Conservation (phyloP, 1,140 invertebrate species). For the Fopius arisanus region DNA sequence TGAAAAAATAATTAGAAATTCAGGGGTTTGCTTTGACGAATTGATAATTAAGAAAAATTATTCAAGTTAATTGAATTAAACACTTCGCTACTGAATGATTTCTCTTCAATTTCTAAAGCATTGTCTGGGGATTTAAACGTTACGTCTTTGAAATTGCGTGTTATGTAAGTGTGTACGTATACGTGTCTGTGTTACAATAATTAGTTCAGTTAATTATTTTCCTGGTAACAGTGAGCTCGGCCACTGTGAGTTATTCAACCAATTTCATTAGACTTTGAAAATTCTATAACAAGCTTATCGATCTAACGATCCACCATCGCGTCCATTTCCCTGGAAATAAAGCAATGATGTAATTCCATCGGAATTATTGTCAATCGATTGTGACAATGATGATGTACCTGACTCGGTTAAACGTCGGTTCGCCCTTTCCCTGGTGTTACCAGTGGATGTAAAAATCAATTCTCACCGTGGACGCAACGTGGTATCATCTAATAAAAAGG, state of each 20-base stretch:
- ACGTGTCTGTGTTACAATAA: conserved; percentile 1
- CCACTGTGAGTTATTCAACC: not conserved
- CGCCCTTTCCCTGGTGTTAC: not conserved
- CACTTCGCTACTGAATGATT: no score
- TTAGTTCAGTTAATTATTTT: not conserved
- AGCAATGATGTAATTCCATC: not conserved
- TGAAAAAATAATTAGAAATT: no score
- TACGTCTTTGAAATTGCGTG: not conserved
- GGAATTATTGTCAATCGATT: not conserved
- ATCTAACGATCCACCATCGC: not conserved
- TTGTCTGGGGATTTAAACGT: not conserved
- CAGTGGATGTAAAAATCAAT: not conserved
- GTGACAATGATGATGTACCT: not conserved
- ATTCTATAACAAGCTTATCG: conserved; percentile 13
- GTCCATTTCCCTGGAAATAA: not conserved
- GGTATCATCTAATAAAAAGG: conserved; percentile 9
- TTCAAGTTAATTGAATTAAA: no score
- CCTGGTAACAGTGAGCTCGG: not conserved
- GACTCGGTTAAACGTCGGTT: not conserved
- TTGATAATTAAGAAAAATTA: no score
- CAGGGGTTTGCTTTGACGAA: no score
- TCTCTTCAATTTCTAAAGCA: not conserved
- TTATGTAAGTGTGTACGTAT: not conserved
- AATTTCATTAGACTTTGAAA: conserved; percentile 1
- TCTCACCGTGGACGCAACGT: not conserved